phyloP scores from a whole-genome alignment of 1,140 invertebrate species.

The Metopolophium dirhodum region DNA sequence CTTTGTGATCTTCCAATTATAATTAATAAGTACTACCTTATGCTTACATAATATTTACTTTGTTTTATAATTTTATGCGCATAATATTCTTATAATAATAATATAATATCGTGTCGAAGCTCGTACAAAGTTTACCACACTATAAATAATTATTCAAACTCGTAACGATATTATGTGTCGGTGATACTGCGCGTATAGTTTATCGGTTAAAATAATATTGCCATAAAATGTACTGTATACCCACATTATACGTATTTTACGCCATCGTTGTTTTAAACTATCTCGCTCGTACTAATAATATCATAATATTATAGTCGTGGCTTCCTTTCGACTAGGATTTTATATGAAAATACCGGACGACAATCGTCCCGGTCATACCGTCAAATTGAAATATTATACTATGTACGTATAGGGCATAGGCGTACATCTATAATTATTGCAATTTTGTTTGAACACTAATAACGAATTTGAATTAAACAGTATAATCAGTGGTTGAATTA shows the following conservation, averaged over 20 bases:
- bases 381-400: neutral
- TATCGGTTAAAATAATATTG: neutral
- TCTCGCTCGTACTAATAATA: neutral
- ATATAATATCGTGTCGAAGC: neutral
- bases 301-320: too few species aligned
- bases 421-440: neutral
- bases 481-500: too few species aligned
- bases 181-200: neutral
- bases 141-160: conserved; percentile 19
- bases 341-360: neutral
- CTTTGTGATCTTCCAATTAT: neutral
- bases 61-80: neutral
- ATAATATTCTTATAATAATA: neutral
- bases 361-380: neutral
- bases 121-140: neutral
- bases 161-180: neutral
- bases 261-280: neutral
- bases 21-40: neutral
- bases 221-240: neutral
- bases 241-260: neutral
- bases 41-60: neutral
- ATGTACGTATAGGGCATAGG: too few species aligned
- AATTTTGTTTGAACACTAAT: neutral
- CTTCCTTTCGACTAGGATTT: neutral
- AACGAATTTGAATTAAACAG: neutral